Percentiles rank a stretch among this genome's conserved stretches.
phyloP scores from a whole-genome alignment of 2,888 invertebrate species.

The Mesorhabditis spiculigera region DNA sequence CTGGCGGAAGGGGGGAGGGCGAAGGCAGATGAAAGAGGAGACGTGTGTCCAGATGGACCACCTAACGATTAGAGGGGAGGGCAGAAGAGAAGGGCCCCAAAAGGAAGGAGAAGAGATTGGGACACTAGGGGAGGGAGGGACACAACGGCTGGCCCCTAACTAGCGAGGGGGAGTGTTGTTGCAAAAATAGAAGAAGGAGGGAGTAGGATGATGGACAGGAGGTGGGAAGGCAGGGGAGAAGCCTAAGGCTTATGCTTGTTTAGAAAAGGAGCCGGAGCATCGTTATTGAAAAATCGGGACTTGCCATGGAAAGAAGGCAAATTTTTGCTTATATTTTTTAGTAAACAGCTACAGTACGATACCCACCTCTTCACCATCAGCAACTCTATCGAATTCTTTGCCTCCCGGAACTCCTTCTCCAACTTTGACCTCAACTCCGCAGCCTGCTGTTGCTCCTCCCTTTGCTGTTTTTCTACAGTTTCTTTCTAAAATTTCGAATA shows the following conservation, averaged over 20 bases:
- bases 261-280: too few species aligned
- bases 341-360: too few species aligned
- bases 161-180: too few species aligned
- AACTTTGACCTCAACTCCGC: slow-evolving; percentile 12
- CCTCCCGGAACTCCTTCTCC: slow-evolving; percentile 7
- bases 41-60: slow-evolving; percentile 8
- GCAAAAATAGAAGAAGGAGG: too few species aligned
- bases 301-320: too few species aligned
- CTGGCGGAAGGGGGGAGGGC: neutral
- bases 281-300: too few species aligned
- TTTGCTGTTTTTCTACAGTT: neutral
- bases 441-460: slow-evolving; percentile 15
- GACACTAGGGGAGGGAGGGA: neutral
- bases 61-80: slow-evolving; percentile 9
- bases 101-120: neutral
- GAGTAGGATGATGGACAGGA: too few species aligned
- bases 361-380: neutral
- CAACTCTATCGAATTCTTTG: slow-evolving; percentile 18
- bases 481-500: neutral
- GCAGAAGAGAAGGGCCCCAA: slow-evolving; percentile 5
- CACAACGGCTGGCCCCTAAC: too few species aligned
- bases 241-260: too few species aligned
- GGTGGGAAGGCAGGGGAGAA: too few species aligned
- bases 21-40: neutral
- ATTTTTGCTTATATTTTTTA: too few species aligned